Evolutionary conservation across 2,797 vertebrate genomes (phyloP), one percentile per base, ranked within the genome.

Genomic region (Takifugu rubripes): DNA sequence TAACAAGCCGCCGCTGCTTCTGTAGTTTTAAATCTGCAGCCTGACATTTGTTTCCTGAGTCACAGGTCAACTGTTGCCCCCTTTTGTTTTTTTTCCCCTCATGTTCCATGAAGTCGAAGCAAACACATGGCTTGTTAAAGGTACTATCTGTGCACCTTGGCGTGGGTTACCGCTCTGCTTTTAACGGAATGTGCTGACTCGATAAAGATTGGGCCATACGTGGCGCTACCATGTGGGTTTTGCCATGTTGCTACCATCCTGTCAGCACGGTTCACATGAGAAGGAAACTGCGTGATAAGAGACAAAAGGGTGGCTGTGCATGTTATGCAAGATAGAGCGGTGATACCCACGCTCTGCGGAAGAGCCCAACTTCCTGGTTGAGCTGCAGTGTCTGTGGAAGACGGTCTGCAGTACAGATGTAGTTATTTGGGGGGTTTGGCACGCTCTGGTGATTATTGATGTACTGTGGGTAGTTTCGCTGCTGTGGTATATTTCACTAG

Each of bases 101-200:
- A 7, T 86, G 79, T 87, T 84, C 84, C 75, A 77, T 71, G 66
- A 83, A 84, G 78, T 77, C 72, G 83, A 80, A 82, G 79, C 86
- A 86, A 81, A 81, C 74, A 83, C 73, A 79, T 65, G 68, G 75
- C 76, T 84, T 81, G 87, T 82, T 84, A 83, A 86, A 72, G 79
- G 84, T 82, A 84, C 86, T 87, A 84, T 88, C 84, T 86, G 81
- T 81, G 78, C 79, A 55, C 75, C 74, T 86, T 66, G 83, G 82
- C 77, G 79, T 83, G 75, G 73, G 79, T 84, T 79, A 80, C 74
- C 76, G 71, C 78, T 85, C 77, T 83, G 83, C 78, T 84, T 78
- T 10, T 69, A 66, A 72, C 68, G 83, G 85, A 90, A 89, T 88
- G 77, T 84, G 85, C 87, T 89, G 89, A 90, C 82, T 85, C 54